phyloP scores from a whole-genome alignment of 2,888 invertebrate genomes.

The Latrodectus hesperus region DNA sequence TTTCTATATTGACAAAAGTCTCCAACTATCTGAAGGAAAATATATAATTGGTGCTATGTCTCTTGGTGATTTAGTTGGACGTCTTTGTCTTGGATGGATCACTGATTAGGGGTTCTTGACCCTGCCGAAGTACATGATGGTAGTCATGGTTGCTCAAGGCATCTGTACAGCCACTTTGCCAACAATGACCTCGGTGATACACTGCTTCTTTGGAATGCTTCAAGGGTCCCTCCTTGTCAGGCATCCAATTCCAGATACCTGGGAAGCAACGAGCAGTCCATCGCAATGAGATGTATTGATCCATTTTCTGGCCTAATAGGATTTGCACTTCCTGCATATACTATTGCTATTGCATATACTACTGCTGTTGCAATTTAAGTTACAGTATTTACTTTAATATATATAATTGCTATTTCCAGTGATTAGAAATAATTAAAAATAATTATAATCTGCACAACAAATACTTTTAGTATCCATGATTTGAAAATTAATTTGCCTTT shows the following conservation, averaged over 20 bases:
- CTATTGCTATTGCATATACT: too few species aligned
- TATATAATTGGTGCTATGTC: slow-evolving; percentile 42
- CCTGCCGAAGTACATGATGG: slow-evolving; percentile 27
- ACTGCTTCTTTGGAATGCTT: slow-evolving; percentile 42
- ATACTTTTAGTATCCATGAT: too few species aligned
- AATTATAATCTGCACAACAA: too few species aligned
- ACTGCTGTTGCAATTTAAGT: too few species aligned
- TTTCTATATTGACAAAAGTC: slow-evolving; percentile 45
- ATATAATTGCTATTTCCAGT: too few species aligned
- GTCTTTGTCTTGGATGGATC: slow-evolving; percentile 57
- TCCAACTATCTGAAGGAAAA: slow-evolving; percentile 16
- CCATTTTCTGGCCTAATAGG: too few species aligned
- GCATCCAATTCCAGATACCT: slow-evolving; percentile 35
- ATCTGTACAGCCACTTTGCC: slow-evolving; percentile 28
- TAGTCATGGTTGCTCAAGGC: slow-evolving; percentile 19
- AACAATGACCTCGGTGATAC: not conserved
- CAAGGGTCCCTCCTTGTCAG: slow-evolving; percentile 45
- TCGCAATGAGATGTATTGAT: too few species aligned
- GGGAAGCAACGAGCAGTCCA: not conserved
- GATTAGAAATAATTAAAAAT: too few species aligned
- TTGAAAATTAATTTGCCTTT: too few species aligned
- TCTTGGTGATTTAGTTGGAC: slow-evolving; percentile 48
- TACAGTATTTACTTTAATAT: too few species aligned
- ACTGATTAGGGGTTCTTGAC: slow-evolving; percentile 35
- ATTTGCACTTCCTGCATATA: too few species aligned